These are phyloP conservation scores for Eumeta japonica DNA, from an alignment of 1,140 invertebrate genomes.

Conservation along the genomic window DNA sequence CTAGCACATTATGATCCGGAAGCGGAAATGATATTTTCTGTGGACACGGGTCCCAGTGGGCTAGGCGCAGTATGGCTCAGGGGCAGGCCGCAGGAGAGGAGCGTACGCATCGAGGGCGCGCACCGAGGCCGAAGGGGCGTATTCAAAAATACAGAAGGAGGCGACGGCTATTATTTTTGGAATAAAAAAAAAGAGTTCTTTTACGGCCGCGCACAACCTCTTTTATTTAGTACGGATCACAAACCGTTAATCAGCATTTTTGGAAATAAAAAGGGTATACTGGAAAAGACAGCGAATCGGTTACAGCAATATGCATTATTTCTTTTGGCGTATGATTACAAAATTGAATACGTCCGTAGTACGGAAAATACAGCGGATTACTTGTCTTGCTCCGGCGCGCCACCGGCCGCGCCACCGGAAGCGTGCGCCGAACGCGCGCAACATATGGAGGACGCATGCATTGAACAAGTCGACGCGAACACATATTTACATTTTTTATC, in stretches of 20 bases:
- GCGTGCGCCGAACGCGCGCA: no score
- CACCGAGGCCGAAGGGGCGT: conserved; percentile 43
- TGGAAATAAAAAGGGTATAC: conserved; percentile 24
- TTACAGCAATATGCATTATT: conserved; percentile 33
- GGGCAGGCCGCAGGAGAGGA: conserved; percentile 38
- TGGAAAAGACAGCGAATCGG: conserved; percentile 24
- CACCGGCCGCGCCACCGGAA: no score
- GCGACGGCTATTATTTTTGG: conserved; percentile 54
- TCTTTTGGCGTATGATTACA: conserved; percentile 31
- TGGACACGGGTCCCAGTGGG: background rate
- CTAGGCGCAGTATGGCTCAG: conserved; percentile 18
- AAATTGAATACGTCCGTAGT: conserved; percentile 29
- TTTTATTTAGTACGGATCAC: conserved; percentile 53
- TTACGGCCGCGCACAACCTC: conserved; percentile 47
- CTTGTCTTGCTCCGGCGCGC: no score
- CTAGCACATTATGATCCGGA: conserved; percentile 16
- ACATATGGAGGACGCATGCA: no score
- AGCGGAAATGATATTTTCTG: no score
- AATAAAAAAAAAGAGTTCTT: conserved; percentile 56
- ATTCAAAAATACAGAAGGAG: conserved; percentile 59
- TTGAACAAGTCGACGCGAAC: no score
- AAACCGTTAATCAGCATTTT: conserved; percentile 50
- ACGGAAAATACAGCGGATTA: no score
- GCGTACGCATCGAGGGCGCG: conserved; percentile 47
- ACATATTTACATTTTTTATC: no score